Percentiles rank a stretch among this genome's conserved stretches.
These are phyloP conservation scores for Sebastes taczanowskii DNA, from an alignment of 2,797 vertebrate species.

Conservation along the genomic window DNA sequence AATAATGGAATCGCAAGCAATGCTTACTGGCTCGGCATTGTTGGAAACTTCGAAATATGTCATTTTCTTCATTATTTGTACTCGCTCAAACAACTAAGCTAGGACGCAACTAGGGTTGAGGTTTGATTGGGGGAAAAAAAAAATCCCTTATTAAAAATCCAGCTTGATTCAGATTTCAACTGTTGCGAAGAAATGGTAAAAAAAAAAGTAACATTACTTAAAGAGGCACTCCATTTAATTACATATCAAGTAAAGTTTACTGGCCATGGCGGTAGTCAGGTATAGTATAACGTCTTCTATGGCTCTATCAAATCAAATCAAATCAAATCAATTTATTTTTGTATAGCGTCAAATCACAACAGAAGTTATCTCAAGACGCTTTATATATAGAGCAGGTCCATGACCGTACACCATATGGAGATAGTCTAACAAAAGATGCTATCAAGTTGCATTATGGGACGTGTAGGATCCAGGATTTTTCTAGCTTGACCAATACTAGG, in stretches of 20 bases:
- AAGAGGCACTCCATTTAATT: background rate
- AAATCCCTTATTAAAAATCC: background rate
- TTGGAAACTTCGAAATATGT: background rate
- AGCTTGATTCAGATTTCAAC: background rate
- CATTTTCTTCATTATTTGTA: background rate
- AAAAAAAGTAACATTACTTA: background rate
- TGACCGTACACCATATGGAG: no score
- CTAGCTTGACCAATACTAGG: background rate
- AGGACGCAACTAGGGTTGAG: rapidly evolving
- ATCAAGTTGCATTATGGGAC: background rate
- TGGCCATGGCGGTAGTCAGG: background rate
- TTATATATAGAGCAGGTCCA: no score
- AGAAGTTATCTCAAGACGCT: no score
- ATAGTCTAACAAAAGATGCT: background rate
- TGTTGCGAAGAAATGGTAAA: background rate
- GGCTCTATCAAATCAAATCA: no score
- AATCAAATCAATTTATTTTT: no score
- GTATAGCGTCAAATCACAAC: no score
- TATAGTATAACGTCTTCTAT: no score
- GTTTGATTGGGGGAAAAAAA: no score
- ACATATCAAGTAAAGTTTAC: background rate
- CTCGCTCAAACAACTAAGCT: background rate
- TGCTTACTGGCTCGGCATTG: no score
- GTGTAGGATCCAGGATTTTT: background rate
- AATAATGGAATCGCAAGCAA: background rate